phyloP scores from a whole-genome alignment of 1,140 invertebrate genomes.

The Drosophila pseudoobscura region DNA sequence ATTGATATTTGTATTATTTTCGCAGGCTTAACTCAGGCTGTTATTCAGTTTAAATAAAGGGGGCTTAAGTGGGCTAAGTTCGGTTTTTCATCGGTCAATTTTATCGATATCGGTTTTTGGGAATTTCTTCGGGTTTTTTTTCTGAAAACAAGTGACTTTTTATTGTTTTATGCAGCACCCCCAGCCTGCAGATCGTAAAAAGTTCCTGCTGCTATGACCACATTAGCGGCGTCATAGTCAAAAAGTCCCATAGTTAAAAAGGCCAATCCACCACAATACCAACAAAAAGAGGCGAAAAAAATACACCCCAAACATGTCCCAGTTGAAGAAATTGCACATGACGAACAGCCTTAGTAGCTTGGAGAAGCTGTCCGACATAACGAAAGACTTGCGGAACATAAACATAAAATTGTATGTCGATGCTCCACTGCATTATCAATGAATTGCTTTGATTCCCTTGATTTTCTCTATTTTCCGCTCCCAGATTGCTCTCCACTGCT shows the following conservation, averaged over 20 bases:
- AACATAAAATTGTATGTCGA: constrained; percentile 84
- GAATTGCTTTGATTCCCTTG: constrained; percentile 15
- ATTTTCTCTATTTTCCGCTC: background rate
- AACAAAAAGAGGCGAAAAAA: background rate
- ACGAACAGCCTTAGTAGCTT: constrained; percentile 85
- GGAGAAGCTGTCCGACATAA: constrained; percentile 84
- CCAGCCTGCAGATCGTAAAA: constrained; percentile 20
- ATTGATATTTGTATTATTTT: too few species aligned
- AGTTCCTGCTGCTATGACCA: constrained; percentile 36
- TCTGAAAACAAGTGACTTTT: constrained; percentile 1
- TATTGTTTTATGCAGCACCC: constrained; percentile 10
- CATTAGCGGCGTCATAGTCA: too few species aligned
- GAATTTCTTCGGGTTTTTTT: background rate
- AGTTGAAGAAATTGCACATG: constrained; percentile 84
- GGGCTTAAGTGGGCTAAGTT: too few species aligned
- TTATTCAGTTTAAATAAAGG: too few species aligned
- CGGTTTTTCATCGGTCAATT: too few species aligned
- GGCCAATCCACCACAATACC: background rate
- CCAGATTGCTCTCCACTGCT: constrained; percentile 84
- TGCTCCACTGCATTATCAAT: constrained; percentile 23
- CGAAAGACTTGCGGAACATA: constrained; percentile 83
- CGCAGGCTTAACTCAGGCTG: too few species aligned
- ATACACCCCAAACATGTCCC: constrained; percentile 54
- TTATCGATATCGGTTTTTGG: too few species aligned
- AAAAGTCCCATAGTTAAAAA: background rate